These are phyloP conservation scores for Phyllotreta striolata DNA, from an alignment of 2,888 invertebrate species.

Conservation along the genomic window DNA sequence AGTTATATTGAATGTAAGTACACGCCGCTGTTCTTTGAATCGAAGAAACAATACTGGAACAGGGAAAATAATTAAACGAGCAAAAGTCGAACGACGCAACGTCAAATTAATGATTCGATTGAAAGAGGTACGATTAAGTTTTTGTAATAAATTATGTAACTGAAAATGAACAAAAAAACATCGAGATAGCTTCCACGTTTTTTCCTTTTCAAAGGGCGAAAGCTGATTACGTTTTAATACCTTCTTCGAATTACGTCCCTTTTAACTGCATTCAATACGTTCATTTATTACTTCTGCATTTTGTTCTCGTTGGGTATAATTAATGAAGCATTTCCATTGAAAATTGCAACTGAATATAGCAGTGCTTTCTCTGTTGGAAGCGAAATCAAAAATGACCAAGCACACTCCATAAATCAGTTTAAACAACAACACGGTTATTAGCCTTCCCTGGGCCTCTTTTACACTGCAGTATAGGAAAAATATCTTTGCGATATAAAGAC, in stretches of 20 bases:
- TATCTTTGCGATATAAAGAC: conserved; percentile 9
- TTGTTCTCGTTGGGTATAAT: no score
- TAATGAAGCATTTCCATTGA: no score
- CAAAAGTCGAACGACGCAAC: conserved; percentile 17
- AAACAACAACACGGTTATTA: no score
- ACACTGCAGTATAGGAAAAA: neutral
- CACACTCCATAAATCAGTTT: no score
- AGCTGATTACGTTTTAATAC: conserved; percentile 8
- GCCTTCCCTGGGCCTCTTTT: neutral
- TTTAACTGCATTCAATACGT: conserved; percentile 2
- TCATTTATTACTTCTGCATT: no score
- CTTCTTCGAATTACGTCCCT: neutral
- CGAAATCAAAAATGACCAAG: no score
- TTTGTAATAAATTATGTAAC: conserved; percentile 21
- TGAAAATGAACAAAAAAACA: conserved; percentile 6
- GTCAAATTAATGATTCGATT: conserved; percentile 28
- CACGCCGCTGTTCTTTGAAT: neutral
- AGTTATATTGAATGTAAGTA: neutral
- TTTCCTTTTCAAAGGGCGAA: neutral
- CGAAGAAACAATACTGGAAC: conserved; percentile 11
- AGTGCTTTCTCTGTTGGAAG: no score
- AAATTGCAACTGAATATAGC: no score
- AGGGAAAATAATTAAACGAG: conserved; percentile 24
- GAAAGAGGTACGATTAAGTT: conserved; percentile 20
- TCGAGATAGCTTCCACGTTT: neutral